Conservation (phyloP, 2,797 vertebrate species). For the Sternarchorhynchus goeldii region DNA sequence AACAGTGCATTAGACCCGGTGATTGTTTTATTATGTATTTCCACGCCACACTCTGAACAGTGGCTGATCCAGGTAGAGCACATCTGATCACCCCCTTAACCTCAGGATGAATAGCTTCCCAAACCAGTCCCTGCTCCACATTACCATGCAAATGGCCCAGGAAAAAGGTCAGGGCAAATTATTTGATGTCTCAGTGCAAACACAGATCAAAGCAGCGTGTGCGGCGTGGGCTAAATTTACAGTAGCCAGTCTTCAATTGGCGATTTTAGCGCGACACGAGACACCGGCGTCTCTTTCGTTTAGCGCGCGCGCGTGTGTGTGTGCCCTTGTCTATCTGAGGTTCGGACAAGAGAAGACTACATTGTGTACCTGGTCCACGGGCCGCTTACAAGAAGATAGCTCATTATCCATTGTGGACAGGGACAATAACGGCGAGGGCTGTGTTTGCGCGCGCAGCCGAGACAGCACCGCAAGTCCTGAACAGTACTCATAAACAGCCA, state of each 20-base stretch:
- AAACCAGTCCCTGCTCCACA: conserved; percentile 65
- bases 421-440: conserved; percentile 83
- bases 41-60: conserved; percentile 10
- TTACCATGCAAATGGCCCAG: conserved; percentile 80
- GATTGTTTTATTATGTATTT: neutral
- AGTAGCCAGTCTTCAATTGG: conserved; percentile 66
- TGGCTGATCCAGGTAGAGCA: conserved; percentile 47
- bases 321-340: conserved; percentile 28
- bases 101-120: conserved; percentile 66
- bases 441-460: conserved; percentile 65
- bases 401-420: conserved; percentile 93
- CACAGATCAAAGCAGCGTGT: conserved; percentile 78
- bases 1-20: neutral
- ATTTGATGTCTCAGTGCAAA: conserved; percentile 86
- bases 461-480: conserved; percentile 52
- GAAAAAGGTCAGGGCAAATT: conserved; percentile 69
- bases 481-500: conserved; percentile 84
- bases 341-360: conserved; percentile 61
- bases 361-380: conserved; percentile 81
- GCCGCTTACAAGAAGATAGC: conserved; percentile 83
- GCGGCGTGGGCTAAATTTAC: conserved; percentile 62
- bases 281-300: conserved; percentile 72
- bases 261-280: conserved; percentile 47
- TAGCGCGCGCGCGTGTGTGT: conserved; percentile 69
- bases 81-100: conserved; percentile 76